Evolutionary conservation across 2,797 vertebrate species (phyloP).

Genomic region (Neolamprologus multifasciatus): DNA sequence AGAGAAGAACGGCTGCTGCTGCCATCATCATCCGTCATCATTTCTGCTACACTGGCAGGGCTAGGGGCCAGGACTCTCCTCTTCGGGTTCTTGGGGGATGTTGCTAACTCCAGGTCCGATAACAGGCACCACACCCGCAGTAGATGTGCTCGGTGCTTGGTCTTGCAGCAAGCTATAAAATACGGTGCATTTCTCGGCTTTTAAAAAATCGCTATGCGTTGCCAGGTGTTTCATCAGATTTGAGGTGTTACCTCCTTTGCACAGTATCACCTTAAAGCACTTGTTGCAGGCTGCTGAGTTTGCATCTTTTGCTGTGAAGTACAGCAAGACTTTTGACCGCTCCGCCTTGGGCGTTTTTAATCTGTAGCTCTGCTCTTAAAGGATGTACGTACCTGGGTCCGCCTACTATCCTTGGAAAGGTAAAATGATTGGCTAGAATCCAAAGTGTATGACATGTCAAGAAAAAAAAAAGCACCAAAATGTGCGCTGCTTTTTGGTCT

Average conservation of each 20-base stretch:
- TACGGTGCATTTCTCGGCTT: rapidly evolving
- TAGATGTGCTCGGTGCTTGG: no score
- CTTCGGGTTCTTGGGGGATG: no score
- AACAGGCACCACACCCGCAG: no score
- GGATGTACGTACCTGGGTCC: background rate
- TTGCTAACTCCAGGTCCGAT: no score
- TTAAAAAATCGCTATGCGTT: rapidly evolving
- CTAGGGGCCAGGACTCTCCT: no score
- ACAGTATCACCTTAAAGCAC: background rate
- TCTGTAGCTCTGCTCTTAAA: background rate
- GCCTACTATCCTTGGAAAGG: background rate
- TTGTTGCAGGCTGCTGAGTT: background rate
- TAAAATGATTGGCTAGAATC: background rate
- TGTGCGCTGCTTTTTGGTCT: background rate
- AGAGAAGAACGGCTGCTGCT: no score
- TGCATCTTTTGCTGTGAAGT: background rate
- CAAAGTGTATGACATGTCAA: background rate
- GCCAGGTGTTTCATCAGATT: no score
- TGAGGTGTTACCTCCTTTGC: background rate
- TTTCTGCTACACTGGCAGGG: no score
- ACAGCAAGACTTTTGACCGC: background rate
- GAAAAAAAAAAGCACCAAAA: background rate
- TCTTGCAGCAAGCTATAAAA: no score
- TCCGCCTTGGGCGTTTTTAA: background rate
- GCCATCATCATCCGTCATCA: no score